phyloP scores from a whole-genome alignment of 2,888 invertebrate genomes.

The Onchidella celtica region DNA sequence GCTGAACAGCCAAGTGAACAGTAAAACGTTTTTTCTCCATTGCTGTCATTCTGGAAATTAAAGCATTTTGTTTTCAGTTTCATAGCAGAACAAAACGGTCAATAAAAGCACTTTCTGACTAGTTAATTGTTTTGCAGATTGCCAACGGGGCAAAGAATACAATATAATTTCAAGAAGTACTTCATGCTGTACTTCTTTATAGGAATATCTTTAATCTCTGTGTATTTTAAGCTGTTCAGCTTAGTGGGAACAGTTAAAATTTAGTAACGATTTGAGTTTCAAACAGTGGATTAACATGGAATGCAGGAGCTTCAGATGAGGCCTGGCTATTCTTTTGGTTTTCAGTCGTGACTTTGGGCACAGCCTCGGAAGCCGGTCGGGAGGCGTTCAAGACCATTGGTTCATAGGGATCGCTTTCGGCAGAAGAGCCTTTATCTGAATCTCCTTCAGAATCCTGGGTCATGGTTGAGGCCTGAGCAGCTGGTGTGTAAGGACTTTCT shows the following conservation, averaged over 20 bases:
- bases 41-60: no score
- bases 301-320: constrained; percentile 1
- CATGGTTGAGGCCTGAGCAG: background rate
- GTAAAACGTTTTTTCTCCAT: no score
- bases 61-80: no score
- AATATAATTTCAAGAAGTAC: no score
- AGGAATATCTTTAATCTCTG: no score
- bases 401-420: constrained; percentile 24
- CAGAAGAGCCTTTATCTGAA: background rate
- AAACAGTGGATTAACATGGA: constrained; percentile 30
- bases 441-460: constrained; percentile 24
- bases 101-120: no score
- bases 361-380: background rate
- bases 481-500: background rate
- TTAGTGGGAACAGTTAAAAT: constrained; percentile 12
- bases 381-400: constrained; percentile 31
- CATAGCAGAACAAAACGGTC: no score
- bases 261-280: constrained; percentile 11
- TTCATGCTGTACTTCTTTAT: no score
- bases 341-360: constrained; percentile 9
- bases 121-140: no score
- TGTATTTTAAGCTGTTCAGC: background rate
- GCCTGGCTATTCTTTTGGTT: no score
- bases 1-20: no score
- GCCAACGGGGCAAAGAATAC: no score